Evolutionary conservation across 2,797 vertebrate species (phyloP).

Genomic region (Novumbra hubbsi): DNA sequence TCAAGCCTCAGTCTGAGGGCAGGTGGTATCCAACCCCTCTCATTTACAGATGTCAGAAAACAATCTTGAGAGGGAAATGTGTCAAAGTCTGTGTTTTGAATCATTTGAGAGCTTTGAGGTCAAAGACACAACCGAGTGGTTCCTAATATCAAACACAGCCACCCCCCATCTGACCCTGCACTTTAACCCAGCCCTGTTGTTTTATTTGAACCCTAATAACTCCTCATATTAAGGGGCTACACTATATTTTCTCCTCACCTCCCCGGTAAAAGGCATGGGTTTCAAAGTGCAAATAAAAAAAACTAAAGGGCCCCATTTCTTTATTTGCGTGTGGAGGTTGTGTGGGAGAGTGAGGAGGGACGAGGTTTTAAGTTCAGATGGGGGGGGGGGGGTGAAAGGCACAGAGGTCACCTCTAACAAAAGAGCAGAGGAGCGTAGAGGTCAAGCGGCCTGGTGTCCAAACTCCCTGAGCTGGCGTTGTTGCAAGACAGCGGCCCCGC

Average conservation of each 20-base stretch:
- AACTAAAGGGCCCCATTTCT: constrained; percentile 66
- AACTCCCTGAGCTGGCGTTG: constrained; percentile 61
- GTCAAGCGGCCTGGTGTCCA: constrained; percentile 77
- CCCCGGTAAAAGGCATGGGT: constrained; percentile 60
- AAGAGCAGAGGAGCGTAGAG: constrained; percentile 66
- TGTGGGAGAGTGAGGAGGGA: constrained; percentile 46
- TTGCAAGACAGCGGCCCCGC: constrained; percentile 50
- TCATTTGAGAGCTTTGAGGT: constrained; percentile 26
- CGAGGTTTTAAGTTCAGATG: constrained; percentile 68
- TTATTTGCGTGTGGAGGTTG: constrained; percentile 68
- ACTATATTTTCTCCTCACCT: constrained; percentile 58
- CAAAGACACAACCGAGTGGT: constrained; percentile 49
- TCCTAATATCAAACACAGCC: constrained; percentile 57
- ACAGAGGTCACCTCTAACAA: constrained; percentile 75
- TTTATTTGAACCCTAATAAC: constrained; percentile 70
- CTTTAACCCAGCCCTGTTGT: constrained; percentile 59
- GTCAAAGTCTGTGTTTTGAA: neutral
- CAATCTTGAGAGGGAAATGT: neutral
- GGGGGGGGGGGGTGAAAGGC: constrained; percentile 65
- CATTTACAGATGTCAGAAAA: neutral
- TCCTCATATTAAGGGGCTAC: constrained; percentile 66
- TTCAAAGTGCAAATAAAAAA: constrained; percentile 78
- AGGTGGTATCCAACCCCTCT: neutral
- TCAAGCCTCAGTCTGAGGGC: neutral
- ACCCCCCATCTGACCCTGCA: constrained; percentile 57